Base-by-base conservation (phyloP, 1,140 invertebrate species). In the Drosophila busckii region DNA sequence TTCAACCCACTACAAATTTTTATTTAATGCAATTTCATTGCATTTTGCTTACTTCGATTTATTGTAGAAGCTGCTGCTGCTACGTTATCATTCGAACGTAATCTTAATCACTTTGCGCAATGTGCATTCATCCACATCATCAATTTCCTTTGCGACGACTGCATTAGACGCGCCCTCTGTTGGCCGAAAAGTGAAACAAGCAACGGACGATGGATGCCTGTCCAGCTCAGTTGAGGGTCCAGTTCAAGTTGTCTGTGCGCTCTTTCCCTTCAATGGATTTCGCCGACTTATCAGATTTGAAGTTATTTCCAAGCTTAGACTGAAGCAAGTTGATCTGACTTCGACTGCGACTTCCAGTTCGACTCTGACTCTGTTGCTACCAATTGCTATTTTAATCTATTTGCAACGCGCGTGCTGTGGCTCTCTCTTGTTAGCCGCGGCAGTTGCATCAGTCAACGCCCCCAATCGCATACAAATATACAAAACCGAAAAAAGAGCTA, bases 101-200 rank as follows among this genome's bases (percentile, higher is more conserved):
- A 85, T 85, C 82, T 85, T 85, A 85, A 85, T 85, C 82, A 85
- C 82, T 85, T 82, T 85, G 82, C 70, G 38, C 75, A 85, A 71
- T 85, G 75, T 67, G 85, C 82, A 85, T 64, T 85, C 82, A 85
- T 85, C 82, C 82, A 85, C 75, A 85, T 85, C 82, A 85, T 85
- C 82, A 85, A 85, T 85, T 85, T 76, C 76, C 69, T 78, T 59
- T 67, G 48, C 63, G 55, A 56, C 44, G 60, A 45, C 52, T 60
- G 60, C 56, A 56, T 75, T 68, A 70, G 67, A 37, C 35, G 55
- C 62, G 40, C 35, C 55, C 45, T 48, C 37, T 64, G 37, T 45
- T 40, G 70, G 38, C 59, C 65, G 32, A 55, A 60, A 58, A 56
- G 37, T 38, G 41, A 29, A 15, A 15, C 10, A 31, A 52, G 40